phyloP scores from a whole-genome alignment of 1,140 invertebrate genomes.

The Bombus waltoni region DNA sequence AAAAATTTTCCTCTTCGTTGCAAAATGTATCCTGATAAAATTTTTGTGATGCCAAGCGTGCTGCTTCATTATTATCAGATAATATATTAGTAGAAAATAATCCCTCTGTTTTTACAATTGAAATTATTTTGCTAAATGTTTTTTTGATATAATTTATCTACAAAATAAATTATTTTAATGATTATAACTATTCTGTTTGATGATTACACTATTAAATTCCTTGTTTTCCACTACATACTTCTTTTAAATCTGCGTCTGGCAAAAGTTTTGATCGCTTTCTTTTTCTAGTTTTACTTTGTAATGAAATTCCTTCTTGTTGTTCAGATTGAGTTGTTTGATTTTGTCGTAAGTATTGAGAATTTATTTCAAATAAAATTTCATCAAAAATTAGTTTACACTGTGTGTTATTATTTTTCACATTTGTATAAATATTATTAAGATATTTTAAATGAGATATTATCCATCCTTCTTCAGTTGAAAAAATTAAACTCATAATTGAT shows the following conservation, averaged over 20 bases:
- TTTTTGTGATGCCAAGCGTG: slow-evolving; percentile 69
- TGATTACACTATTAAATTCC: background rate
- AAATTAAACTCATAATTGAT: slow-evolving; percentile 71
- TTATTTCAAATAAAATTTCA: slow-evolving; percentile 71
- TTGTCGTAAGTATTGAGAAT: slow-evolving; percentile 72
- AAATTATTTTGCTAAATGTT: slow-evolving; percentile 62
- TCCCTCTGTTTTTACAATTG: slow-evolving; percentile 50
- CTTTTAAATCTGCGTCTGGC: slow-evolving; percentile 59
- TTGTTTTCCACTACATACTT: slow-evolving; percentile 56
- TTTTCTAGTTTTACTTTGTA: slow-evolving; percentile 53
- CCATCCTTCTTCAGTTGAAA: slow-evolving; percentile 70
- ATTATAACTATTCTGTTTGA: background rate
- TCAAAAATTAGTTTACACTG: slow-evolving; percentile 64
- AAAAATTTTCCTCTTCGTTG: slow-evolving; percentile 64
- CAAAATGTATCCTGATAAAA: slow-evolving; percentile 72
- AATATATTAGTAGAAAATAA: slow-evolving; percentile 61
- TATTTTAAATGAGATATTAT: slow-evolving; percentile 75
- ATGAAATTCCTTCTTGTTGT: slow-evolving; percentile 24
- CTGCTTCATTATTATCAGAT: slow-evolving; percentile 76
- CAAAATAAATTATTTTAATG: slow-evolving; percentile 19
- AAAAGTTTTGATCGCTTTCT: slow-evolving; percentile 60
- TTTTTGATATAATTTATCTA: slow-evolving; percentile 70
- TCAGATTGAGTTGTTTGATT: slow-evolving; percentile 66
- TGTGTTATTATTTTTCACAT: slow-evolving; percentile 47
- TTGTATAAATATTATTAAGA: slow-evolving; percentile 70